These are phyloP conservation scores for Alsophila aescularia DNA, from an alignment of 2,888 invertebrate genomes.

Conservation along the genomic window DNA sequence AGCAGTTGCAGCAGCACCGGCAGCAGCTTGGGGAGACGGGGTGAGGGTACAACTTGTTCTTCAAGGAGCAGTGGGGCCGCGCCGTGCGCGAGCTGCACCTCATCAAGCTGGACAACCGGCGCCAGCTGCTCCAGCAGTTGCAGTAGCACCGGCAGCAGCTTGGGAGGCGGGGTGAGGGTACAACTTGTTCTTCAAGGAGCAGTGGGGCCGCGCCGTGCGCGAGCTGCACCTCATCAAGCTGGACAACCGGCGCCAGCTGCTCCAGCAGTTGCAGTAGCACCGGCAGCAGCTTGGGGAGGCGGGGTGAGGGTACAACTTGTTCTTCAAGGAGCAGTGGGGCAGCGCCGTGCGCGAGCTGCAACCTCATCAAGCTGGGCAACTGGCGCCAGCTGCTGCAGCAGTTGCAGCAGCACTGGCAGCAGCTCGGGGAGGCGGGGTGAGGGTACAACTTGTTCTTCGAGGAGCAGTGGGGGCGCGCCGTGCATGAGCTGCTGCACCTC, in stretches of 20 bases:
- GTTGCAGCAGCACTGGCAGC: no score
- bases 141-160: conserved; percentile 67
- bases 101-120: conserved; percentile 81
- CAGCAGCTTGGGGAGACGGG: conserved; percentile 56
- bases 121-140: conserved; percentile 78
- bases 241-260: conserved; percentile 78
- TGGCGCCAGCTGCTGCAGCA: no score
- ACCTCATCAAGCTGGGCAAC: no score
- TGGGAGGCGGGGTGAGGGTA: conserved; percentile 53
- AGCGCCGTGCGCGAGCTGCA: no score
- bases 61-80: conserved; percentile 86
- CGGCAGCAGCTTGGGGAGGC: conserved; percentile 56
- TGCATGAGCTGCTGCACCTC: no score
- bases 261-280: conserved; percentile 78
- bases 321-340: no score
- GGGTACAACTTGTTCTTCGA: no score
- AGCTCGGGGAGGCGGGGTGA: no score
- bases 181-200: conserved; percentile 82
- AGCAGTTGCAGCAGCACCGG: conserved; percentile 75
- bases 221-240: conserved; percentile 66
- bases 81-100: background rate
- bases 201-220: no score
- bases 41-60: conserved; percentile 80
- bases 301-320: no score
- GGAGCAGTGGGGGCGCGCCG: no score